phyloP scores from a whole-genome alignment of 2,888 invertebrate genomes.

The Lasioglossum lativentre region DNA sequence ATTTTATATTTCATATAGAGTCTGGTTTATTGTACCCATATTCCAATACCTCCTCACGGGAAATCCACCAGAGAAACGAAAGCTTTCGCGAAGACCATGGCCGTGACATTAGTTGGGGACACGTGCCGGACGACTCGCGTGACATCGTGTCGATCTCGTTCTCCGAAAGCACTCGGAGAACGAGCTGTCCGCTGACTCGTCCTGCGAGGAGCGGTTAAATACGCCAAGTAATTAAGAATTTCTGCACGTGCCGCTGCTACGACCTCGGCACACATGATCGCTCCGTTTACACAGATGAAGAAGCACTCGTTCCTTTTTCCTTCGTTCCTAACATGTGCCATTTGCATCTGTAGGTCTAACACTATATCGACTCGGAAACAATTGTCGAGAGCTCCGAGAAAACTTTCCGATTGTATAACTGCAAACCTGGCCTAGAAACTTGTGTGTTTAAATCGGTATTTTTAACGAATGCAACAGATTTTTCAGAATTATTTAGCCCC shows the following conservation, averaged over 20 bases:
- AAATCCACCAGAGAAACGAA: neutral
- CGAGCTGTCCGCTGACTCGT: neutral
- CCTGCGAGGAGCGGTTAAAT: neutral
- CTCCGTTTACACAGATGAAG: conserved; percentile 3
- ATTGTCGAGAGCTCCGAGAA: neutral
- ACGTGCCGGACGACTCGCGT: conserved; percentile 50
- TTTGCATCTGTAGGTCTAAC: neutral
- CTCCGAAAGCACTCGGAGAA: conserved; percentile 11
- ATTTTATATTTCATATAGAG: too few relatives aligned
- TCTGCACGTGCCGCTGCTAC: conserved; percentile 21
- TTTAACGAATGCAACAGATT: neutral
- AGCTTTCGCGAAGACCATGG: conserved; percentile 9
- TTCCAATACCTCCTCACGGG: too few relatives aligned
- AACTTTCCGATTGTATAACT: too few relatives aligned
- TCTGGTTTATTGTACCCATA: too few relatives aligned
- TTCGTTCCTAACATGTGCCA: neutral
- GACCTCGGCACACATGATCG: conserved; percentile 22
- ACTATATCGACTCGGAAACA: neutral
- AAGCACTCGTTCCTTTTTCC: neutral
- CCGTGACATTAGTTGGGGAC: conserved; percentile 35
- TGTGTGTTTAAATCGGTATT: too few relatives aligned
- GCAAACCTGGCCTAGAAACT: too few relatives aligned
- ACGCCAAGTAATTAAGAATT: conserved; percentile 48
- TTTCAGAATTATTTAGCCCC: neutral
- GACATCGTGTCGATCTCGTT: conserved; percentile 47